These are phyloP conservation scores for Ia io DNA, from an alignment of 2,113 vertebrate genomes.

Conservation along the genomic window DNA sequence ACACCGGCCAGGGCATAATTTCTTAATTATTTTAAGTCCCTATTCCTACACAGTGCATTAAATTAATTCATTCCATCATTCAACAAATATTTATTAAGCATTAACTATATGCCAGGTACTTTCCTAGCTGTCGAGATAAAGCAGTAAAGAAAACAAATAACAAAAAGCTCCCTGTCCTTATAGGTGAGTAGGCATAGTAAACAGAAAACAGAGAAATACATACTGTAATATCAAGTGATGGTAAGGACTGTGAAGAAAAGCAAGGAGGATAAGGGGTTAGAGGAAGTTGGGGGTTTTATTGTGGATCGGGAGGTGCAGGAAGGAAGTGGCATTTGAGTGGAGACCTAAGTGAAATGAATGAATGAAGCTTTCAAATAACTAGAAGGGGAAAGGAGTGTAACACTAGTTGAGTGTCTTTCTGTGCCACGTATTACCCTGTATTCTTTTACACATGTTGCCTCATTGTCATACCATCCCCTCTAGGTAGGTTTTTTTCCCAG, in stretches of 20 bases:
- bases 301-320: not conserved
- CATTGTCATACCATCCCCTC: not conserved
- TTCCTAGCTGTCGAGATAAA: not conserved
- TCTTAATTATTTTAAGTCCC: not conserved
- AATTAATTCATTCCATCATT: not conserved
- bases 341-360: not conserved
- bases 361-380: not conserved
- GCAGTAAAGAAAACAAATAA: slow-evolving; percentile 17
- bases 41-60: not conserved
- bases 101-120: not conserved
- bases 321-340: not conserved
- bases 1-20: no score
- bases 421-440: not conserved
- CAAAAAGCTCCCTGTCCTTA: not conserved
- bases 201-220: not conserved
- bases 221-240: not conserved
- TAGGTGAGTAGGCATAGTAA: not conserved
- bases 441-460: not conserved
- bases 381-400: not conserved
- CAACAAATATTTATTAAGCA: not conserved
- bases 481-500: not conserved
- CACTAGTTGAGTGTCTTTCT: not conserved
- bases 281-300: not conserved
- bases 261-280: not conserved
- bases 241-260: not conserved